Conservation (phyloP, 1,140 invertebrate species). For the Tigriopus japonicus region DNA sequence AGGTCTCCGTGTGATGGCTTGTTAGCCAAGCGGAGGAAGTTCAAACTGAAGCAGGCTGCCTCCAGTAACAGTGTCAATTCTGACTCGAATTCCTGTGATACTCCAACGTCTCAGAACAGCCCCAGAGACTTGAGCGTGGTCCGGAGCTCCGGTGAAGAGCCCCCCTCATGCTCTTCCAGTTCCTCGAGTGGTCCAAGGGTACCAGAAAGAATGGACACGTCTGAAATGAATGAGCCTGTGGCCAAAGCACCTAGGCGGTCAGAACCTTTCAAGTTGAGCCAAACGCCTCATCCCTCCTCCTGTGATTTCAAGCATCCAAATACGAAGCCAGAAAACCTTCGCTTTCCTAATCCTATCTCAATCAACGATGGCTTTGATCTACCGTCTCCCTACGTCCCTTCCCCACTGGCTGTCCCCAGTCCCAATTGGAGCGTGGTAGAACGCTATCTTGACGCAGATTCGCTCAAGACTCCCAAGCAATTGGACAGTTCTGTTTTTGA, state of each 20-base stretch:
- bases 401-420: conserved; percentile 4
- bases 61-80: conserved; percentile 2
- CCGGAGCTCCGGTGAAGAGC: background rate
- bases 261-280: no score
- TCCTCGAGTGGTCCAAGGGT: background rate
- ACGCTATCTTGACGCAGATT: conserved; percentile 1
- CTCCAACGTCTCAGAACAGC: background rate
- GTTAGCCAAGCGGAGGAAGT: conserved; percentile 1
- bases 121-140: conserved; percentile 3
- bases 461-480: conserved; percentile 5
- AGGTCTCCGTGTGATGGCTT: conserved; percentile 5
- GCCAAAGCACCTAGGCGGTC: no score
- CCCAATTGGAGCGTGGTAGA: conserved; percentile 10
- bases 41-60: background rate
- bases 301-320: background rate
- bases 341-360: background rate
- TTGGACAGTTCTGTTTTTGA: conserved; percentile 7
- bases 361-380: background rate
- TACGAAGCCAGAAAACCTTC: background rate
- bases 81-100: conserved; percentile 9
- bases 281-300: no score
- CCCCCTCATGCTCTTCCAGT: background rate
- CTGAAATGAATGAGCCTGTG: no score
- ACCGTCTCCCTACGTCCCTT: background rate
- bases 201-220: background rate